Evolutionary conservation across 2,888 invertebrate genomes (phyloP).

Genomic region (Proisotoma minuta): DNA sequence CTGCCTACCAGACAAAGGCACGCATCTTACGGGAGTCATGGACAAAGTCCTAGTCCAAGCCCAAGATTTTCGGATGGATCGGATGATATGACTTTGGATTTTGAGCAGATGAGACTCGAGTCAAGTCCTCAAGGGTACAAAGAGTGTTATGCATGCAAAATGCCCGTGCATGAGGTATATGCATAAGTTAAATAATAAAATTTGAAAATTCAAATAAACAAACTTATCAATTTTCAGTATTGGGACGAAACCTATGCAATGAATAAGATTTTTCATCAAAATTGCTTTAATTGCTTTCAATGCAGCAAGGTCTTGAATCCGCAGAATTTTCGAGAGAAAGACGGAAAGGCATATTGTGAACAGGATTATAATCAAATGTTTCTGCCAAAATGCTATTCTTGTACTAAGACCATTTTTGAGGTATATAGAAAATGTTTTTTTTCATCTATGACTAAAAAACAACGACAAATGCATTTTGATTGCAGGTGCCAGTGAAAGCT

Average conservation of each 20-base stretch:
- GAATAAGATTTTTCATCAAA: conserved; percentile 33
- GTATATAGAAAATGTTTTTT: conserved; percentile 14
- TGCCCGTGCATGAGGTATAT: conserved; percentile 39
- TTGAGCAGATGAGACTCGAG: conserved; percentile 20
- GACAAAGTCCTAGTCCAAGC: conserved; percentile 2
- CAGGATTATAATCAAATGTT: conserved; percentile 41
- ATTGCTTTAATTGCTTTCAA: conserved; percentile 41
- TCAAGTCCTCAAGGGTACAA: conserved; percentile 20
- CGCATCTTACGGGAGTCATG: background rate
- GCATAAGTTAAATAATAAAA: conserved; percentile 1
- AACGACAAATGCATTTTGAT: too few relatives aligned
- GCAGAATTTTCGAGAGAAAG: conserved; percentile 36
- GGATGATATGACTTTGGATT: conserved; percentile 17
- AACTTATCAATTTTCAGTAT: conserved; percentile 14
- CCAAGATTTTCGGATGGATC: conserved; percentile 4
- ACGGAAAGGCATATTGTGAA: conserved; percentile 40
- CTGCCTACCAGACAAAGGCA: background rate
- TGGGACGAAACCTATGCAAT: conserved; percentile 31
- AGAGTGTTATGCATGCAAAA: conserved; percentile 42
- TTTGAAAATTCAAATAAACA: background rate
- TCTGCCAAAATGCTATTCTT: conserved; percentile 40
- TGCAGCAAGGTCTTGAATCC: conserved; percentile 34
- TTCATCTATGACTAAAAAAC: conserved; percentile 5
- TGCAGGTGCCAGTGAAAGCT: conserved; percentile 35
- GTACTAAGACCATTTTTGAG: conserved; percentile 40